Evolutionary conservation across 2,113 vertebrate genomes (phyloP).

Genomic region (Probosciger aterrimus): DNA sequence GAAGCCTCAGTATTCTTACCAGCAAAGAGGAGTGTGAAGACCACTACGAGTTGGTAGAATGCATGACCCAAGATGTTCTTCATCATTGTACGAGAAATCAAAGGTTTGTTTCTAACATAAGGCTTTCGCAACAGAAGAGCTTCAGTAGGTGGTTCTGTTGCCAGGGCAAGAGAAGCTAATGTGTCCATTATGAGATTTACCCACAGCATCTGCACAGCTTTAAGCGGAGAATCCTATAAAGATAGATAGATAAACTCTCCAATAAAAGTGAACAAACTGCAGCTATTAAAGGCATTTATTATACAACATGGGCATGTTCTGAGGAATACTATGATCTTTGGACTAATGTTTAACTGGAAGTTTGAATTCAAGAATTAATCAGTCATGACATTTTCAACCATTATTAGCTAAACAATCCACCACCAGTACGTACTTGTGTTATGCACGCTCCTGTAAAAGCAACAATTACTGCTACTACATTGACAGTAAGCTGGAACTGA

Average conservation of each 20-base stretch:
- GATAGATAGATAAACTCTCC: constrained; percentile 48
- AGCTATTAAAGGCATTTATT: neutral
- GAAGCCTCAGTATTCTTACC: constrained; percentile 77
- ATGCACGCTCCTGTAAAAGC: constrained; percentile 98
- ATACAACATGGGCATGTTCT: neutral
- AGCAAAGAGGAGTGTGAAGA: constrained; percentile 94
- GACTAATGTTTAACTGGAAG: neutral
- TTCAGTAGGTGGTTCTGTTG: constrained; percentile 97
- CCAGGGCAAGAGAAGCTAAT: constrained; percentile 94
- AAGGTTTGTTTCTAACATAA: constrained; percentile 97
- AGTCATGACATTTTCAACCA: neutral
- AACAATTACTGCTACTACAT: constrained; percentile 98
- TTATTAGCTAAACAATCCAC: neutral
- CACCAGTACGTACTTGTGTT: constrained; percentile 87
- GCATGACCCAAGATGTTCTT: constrained; percentile 98
- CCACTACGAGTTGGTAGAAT: constrained; percentile 91
- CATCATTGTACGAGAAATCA: constrained; percentile 99
- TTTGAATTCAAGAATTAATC: neutral
- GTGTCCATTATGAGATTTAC: constrained; percentile 99
- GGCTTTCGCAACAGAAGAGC: constrained; percentile 92
- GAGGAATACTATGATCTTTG: neutral
- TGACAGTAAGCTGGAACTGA: constrained; percentile 98
- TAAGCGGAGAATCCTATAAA: constrained; percentile 94
- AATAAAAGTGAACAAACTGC: neutral
- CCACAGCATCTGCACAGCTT: constrained; percentile 99